Evolutionary conservation across 2,888 invertebrate species (phyloP).

Genomic region (Rotaria magnacalcarata): DNA sequence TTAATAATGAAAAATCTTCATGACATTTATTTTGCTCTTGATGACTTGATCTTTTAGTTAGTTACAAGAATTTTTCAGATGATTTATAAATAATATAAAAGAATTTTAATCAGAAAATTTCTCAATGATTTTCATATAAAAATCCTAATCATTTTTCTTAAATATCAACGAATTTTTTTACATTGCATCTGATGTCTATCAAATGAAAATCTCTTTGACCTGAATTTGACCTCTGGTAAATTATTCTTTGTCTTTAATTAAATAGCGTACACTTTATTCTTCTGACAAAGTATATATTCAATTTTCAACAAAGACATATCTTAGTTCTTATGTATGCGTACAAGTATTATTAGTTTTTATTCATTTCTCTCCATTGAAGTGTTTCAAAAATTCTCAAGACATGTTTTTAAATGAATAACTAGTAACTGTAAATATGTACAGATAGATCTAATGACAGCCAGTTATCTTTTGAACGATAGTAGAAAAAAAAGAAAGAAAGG

Average conservation of each 20-base stretch:
- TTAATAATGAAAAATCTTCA: background rate
- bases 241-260: conserved; percentile 10
- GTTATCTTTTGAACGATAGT: background rate
- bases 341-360: background rate
- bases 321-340: background rate
- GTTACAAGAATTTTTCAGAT: background rate
- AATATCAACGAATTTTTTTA: background rate
- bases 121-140: background rate
- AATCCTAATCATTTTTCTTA: too few relatives aligned
- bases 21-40: background rate
- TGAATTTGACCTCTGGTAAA: conserved; percentile 19
- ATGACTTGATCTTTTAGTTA: background rate
- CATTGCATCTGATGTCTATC: background rate
- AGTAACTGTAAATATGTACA: too few relatives aligned
- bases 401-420: too few relatives aligned
- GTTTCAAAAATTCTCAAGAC: too few relatives aligned
- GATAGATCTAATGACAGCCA: too few relatives aligned
- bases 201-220: conserved; percentile 11
- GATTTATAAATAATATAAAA: too few relatives aligned
- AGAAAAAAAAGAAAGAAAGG: background rate
- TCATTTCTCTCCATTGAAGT: background rate
- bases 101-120: background rate
- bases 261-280: background rate
- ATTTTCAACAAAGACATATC: background rate
- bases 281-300: background rate